Base-by-base conservation (phyloP, 2,113 vertebrate species). In the Podocnemis expansa region DNA sequence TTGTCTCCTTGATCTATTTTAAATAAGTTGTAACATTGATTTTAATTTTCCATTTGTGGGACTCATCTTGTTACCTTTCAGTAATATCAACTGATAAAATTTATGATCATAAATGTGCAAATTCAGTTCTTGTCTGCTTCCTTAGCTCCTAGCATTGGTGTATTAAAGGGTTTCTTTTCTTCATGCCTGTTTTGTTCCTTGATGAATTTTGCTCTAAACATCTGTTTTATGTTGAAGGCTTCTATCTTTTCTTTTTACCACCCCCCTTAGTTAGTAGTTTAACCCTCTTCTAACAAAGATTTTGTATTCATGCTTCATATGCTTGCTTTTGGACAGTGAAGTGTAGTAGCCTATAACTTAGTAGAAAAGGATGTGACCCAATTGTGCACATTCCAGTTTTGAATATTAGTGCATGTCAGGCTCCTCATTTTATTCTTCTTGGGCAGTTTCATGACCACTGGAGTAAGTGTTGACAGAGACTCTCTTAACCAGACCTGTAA, bases 371-470 rank as follows among this genome's bases (percentile, higher is more conserved):
- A 63, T 41, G 89, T 90, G 93, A 91, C 93, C 90, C 75, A 25
- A 73, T 87, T 96, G 90, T 96, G 95, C 80, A 45, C 78, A 73
- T 16, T 82, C 86, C 55, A 82, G 43, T 91, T 94, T 45, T 29
- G 24, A 43, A 29, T 76, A 45, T 45, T 91, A 89, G 91, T 95
- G 56, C 85, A n/a, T 96, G 95, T 94, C 95, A 85, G 60, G n/a
- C 85, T 82, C 93, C 88, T 91, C 80, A 93, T 86, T 93, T 29
- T 75, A 95, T 89, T 96, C 78, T 34, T 79, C 95, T 93, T 43
- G 91, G 95, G 96, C 94, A 91, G 91, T 92, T 85, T 91, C 89
- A 76, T 45, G 75, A 94, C 88, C 94, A 2, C 31, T 90, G 94
- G 94, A 93, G 90, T 83, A 84, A 94, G 89, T 45, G 78, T 82